Evolutionary conservation across 1,140 invertebrate species (phyloP).

Genomic region (Charaxes varanes): DNA sequence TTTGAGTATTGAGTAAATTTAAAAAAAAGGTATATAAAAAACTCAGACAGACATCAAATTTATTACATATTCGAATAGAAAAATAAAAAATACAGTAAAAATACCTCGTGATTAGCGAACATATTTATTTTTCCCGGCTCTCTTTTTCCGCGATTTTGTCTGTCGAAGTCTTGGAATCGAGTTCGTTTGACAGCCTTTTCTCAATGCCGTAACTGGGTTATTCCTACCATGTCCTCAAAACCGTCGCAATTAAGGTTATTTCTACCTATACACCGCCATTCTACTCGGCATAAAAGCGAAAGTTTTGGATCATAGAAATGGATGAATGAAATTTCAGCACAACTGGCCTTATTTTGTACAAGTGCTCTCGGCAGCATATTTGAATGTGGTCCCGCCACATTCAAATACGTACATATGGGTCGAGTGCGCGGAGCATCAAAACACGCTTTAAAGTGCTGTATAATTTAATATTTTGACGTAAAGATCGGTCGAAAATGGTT

Average conservation of each 20-base stretch:
- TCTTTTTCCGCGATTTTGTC: too few species aligned
- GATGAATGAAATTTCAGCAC: slow-evolving; percentile 17
- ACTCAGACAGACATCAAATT: too few species aligned
- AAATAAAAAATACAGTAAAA: too few species aligned
- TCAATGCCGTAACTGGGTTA: too few species aligned
- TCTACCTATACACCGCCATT: neutral
- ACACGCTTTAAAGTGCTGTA: slow-evolving; percentile 5
- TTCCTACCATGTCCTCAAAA: neutral
- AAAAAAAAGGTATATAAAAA: too few species aligned
- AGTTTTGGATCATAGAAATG: slow-evolving; percentile 9
- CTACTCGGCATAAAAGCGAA: slow-evolving; percentile 8
- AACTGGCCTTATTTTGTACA: slow-evolving; percentile 14
- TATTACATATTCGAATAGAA: too few species aligned
- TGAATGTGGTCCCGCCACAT: too few species aligned
- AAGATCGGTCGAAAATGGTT: neutral
- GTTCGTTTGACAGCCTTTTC: too few species aligned
- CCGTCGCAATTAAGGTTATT: neutral
- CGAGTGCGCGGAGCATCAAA: slow-evolving; percentile 10
- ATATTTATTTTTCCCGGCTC: too few species aligned
- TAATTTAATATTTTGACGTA: slow-evolving; percentile 6
- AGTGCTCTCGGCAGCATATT: slow-evolving; percentile 12
- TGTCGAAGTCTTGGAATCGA: too few species aligned
- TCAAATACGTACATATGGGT: slow-evolving; percentile 14
- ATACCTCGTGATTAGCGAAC: too few species aligned
- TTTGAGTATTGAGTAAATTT: too few species aligned